phyloP scores from a whole-genome alignment of 2,113 vertebrate genomes.

The Sinocyclocheilus rhinocerous region DNA sequence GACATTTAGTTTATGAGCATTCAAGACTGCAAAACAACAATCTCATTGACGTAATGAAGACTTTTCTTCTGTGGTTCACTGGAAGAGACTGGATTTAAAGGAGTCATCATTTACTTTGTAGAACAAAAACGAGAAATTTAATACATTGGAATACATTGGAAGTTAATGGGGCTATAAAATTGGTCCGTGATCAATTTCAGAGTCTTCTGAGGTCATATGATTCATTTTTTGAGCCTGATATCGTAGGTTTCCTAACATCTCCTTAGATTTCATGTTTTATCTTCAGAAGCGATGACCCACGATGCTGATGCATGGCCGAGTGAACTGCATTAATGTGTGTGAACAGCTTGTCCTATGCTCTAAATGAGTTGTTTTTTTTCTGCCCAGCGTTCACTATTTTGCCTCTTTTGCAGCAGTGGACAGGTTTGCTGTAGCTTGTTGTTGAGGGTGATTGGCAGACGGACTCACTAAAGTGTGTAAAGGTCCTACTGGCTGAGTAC shows the following conservation, averaged over 20 bases:
- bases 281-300: neutral
- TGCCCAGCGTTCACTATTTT: constrained; percentile 17
- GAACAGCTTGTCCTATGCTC: neutral
- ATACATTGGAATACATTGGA: neutral
- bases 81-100: neutral
- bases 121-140: neutral
- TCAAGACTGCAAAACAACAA: neutral
- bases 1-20: neutral
- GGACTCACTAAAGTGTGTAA: constrained; percentile 66
- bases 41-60: neutral
- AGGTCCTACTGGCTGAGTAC: constrained; percentile 62
- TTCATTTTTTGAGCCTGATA: too few species aligned
- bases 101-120: neutral
- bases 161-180: neutral
- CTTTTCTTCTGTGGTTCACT: neutral
- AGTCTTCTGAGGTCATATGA: too few species aligned
- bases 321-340: constrained; percentile 16
- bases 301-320: neutral
- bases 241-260: too few species aligned
- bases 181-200: too few species aligned
- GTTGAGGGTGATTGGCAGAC: constrained; percentile 50
- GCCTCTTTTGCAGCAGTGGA: constrained; percentile 43
- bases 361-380: neutral
- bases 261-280: neutral
- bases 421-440: constrained; percentile 51